Percentiles rank a stretch among this genome's conserved stretches.
phyloP scores from a whole-genome alignment of 2,888 invertebrate genomes.

The Flexamia atlantica region DNA sequence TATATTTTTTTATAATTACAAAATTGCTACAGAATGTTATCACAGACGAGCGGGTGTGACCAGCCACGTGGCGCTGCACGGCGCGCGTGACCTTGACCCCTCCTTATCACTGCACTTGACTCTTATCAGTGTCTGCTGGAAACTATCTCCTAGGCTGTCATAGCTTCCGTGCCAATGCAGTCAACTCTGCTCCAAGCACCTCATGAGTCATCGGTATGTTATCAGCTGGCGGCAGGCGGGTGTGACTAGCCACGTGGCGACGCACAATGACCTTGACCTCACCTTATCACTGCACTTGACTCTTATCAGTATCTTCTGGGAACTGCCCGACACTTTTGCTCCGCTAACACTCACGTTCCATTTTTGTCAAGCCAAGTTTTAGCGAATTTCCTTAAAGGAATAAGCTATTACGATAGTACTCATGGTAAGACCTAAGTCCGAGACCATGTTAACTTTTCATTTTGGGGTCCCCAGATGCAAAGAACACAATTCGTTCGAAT shows the following conservation, averaged over 20 bases:
- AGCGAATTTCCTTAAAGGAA: too few species aligned
- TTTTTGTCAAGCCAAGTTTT: too few species aligned
- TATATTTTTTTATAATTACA: too few species aligned
- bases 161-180: too few species aligned
- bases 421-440: too few species aligned
- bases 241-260: not conserved
- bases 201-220: not conserved
- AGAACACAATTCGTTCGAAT: too few species aligned
- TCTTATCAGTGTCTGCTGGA: constrained; percentile 24
- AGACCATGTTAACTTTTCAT: too few species aligned
- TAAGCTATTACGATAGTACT: too few species aligned
- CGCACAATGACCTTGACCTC: constrained; percentile 4
- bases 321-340: constrained; percentile 24
- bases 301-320: constrained; percentile 25
- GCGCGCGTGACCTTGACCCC: constrained; percentile 19
- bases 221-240: not conserved
- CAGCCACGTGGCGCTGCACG: constrained; percentile 2
- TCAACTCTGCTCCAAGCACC: not conserved
- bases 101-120: constrained; percentile 37
- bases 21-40: too few species aligned
- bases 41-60: not conserved
- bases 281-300: constrained; percentile 37
- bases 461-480: too few species aligned
- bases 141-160: too few species aligned
- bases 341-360: not conserved